Percentiles rank a stretch among this genome's conserved stretches.
These are phyloP conservation scores for Limanda limanda DNA, from an alignment of 2,113 vertebrate genomes.

Conservation along the genomic window DNA sequence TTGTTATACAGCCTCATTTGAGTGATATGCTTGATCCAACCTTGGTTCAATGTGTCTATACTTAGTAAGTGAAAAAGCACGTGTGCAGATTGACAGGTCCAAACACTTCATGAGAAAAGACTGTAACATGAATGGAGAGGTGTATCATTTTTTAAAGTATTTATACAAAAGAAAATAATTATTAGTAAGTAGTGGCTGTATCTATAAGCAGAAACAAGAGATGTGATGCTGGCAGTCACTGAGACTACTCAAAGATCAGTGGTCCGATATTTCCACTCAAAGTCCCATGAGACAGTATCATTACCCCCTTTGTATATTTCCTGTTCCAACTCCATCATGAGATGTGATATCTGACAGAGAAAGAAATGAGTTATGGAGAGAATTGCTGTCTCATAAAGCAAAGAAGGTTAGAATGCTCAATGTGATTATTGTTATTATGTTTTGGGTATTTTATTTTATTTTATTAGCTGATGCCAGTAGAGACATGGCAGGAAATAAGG, in stretches of 20 bases:
- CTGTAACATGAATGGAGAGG: neutral
- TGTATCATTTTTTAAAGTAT: neutral
- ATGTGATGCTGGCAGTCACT: neutral
- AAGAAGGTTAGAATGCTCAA: too few species aligned
- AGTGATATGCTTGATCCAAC: neutral
- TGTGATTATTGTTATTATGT: too few species aligned
- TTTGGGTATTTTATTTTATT: neutral
- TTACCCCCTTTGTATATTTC: neutral
- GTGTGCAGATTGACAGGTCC: neutral
- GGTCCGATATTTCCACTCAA: neutral
- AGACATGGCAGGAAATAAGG: slow-evolving; percentile 4
- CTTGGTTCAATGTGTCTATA: neutral
- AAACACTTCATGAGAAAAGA: neutral
- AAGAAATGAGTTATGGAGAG: too few species aligned
- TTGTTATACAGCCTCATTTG: neutral
- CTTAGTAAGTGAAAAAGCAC: neutral
- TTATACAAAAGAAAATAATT: too few species aligned
- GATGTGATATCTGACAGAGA: neutral
- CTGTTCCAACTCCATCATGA: slow-evolving; percentile 12
- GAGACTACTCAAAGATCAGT: neutral
- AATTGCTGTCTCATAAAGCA: too few species aligned
- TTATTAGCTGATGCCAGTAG: neutral
- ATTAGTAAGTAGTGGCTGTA: too few species aligned
- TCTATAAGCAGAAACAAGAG: neutral
- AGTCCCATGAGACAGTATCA: neutral